A percentile compares a stretch with the other conserved stretches of the same genome.
These are phyloP conservation scores for Temnothorax longispinosus DNA, from an alignment of 1,140 invertebrate genomes.

Conservation along the genomic window DNA sequence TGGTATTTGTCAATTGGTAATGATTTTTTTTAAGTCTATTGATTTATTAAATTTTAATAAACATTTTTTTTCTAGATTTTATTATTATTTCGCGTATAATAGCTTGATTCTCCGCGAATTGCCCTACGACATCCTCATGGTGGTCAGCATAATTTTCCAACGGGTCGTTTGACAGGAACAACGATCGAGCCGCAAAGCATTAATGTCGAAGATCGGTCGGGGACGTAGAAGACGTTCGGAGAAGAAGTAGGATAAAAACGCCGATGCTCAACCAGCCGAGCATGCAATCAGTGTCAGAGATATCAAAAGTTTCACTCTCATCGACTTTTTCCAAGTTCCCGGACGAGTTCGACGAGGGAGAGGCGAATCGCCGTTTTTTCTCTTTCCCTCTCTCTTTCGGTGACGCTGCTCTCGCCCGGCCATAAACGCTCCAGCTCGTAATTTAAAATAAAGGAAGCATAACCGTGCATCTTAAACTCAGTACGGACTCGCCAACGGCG, in stretches of 20 bases:
- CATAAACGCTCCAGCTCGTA: slow-evolving; percentile 77
- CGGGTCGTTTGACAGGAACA: slow-evolving; percentile 41
- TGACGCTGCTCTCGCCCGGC: slow-evolving; percentile 60
- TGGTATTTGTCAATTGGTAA: neutral
- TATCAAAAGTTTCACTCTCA: slow-evolving; percentile 66
- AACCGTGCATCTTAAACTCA: slow-evolving; percentile 77
- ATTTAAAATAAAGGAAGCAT: slow-evolving; percentile 78
- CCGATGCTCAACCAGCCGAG: slow-evolving; percentile 53
- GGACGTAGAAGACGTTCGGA: slow-evolving; percentile 34
- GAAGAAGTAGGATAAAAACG: slow-evolving; percentile 51
- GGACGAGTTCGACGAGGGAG: slow-evolving; percentile 68
- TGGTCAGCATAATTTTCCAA: slow-evolving; percentile 41
- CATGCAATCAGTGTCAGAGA: slow-evolving; percentile 62
- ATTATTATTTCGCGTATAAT: neutral
- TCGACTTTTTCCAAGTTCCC: slow-evolving; percentile 62
- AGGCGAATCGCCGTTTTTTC: slow-evolving; percentile 45
- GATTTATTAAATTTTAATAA: neutral
- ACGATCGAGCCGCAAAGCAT: slow-evolving; percentile 34
- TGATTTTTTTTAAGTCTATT: neutral
- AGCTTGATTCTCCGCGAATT: neutral
- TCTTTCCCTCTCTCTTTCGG: slow-evolving; percentile 30
- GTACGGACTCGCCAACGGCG: slow-evolving; percentile 37
- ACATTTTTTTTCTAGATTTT: neutral
- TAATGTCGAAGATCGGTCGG: slow-evolving; percentile 46
- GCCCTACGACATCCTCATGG: neutral